phyloP scores from a whole-genome alignment of 1,140 invertebrate species.

The Cydia fagiglandana region DNA sequence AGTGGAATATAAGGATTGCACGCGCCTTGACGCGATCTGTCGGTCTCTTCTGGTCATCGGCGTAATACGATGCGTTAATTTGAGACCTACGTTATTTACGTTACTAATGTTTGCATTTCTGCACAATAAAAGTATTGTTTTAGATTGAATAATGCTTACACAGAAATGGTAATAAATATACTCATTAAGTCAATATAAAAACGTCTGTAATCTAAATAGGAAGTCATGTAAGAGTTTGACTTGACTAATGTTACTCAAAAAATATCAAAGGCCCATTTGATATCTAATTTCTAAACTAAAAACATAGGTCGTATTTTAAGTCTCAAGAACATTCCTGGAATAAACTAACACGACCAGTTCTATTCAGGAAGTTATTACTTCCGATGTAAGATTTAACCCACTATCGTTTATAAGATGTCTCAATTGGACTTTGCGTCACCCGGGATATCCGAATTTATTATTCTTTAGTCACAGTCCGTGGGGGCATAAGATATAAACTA shows the following conservation, averaged over 20 bases:
- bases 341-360: background rate
- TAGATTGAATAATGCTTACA: background rate
- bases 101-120: background rate
- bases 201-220: too few relatives aligned
- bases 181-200: too few relatives aligned
- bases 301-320: background rate
- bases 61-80: slow-evolving; percentile 11
- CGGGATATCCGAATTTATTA: slow-evolving; percentile 6
- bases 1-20: background rate
- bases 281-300: background rate
- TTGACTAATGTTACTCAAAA: too few relatives aligned
- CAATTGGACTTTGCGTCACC: background rate
- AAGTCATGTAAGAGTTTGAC: too few relatives aligned
- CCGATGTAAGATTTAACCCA: slow-evolving; percentile 2
- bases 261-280: too few relatives aligned
- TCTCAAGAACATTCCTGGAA: background rate
- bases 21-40: background rate
- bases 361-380: slow-evolving; percentile 1
- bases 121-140: too few relatives aligned
- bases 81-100: background rate
- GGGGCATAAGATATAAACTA: too few relatives aligned
- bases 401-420: background rate
- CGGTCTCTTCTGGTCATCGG: background rate
- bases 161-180: too few relatives aligned
- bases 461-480: background rate